Evolutionary conservation across 2,113 vertebrate species (phyloP).

Genomic region (Muscicapa adusta): DNA sequence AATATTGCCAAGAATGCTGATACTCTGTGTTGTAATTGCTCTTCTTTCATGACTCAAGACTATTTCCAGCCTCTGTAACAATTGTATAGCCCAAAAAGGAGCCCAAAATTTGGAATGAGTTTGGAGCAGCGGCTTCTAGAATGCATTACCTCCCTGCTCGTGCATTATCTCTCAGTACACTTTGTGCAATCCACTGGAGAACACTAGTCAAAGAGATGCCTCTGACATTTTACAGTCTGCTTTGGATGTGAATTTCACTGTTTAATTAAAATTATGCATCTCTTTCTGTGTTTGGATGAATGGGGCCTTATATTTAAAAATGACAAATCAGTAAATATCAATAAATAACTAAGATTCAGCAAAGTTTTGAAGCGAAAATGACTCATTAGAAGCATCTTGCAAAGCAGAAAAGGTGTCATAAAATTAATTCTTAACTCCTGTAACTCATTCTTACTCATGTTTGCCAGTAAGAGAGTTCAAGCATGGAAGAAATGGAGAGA

Average conservation of each 20-base stretch:
- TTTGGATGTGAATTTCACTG: neutral
- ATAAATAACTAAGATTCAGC: neutral
- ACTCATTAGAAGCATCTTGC: neutral
- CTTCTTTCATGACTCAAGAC: neutral
- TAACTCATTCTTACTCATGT: neutral
- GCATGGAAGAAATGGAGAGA: neutral
- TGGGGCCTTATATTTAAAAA: neutral
- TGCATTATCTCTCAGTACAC: neutral
- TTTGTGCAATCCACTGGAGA: neutral
- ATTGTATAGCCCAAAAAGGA: neutral
- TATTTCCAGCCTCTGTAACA: neutral
- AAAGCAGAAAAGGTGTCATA: neutral
- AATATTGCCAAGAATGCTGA: neutral
- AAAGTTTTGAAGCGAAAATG: neutral
- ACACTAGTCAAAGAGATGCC: neutral
- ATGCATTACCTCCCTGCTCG: neutral
- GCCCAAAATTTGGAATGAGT: neutral
- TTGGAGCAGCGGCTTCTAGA: neutral
- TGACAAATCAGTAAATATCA: neutral
- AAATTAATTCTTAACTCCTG: neutral
- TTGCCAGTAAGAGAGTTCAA: neutral
- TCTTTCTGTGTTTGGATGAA: constrained; percentile 15
- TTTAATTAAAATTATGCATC: neutral
- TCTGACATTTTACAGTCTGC: neutral
- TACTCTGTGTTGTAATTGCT: neutral